Evolutionary conservation across 64 coral and sea anemone species (phyloP), one percentile per base, ranked within the genome.

Genomic region (Stylophora pistillata): DNA sequence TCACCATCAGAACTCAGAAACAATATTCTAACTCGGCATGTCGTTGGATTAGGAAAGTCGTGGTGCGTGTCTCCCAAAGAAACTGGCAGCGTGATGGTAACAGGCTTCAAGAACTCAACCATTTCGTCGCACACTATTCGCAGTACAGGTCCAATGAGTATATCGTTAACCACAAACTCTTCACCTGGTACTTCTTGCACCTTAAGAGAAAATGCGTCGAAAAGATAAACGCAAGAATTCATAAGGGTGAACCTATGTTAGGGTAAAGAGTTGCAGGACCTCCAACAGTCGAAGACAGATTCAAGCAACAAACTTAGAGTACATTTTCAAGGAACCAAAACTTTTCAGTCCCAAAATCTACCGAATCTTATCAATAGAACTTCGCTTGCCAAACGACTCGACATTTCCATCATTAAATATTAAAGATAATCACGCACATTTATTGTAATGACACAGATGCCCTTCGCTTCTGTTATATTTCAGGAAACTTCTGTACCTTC

Each of bases 101-200:
- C 80, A 11, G 80, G 62, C 32, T 27, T 84, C 18, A 28, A 70
- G 31, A 84, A 84, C 23, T 84, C 34, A 62, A 23, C 80, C 4
- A 21, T 23, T 25, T 65, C 6, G 15, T 17, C 9, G 62, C 61
- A 63, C 13, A n/a, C 9, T 15, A 84, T 84, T 26, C 61, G 80
- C 21, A 84, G 23, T n/a, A 84, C 52, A 23, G 80, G 80, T 27
- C 80, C 62, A 53, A 62, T 5, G 23, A 26, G 23, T 1, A 84
- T 10, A 26, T 84, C 37, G 13, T 68, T 10, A 10, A 5, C 37
- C 20, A 69, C 10, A 62, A 84, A 84, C 69, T 84, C 61, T 52
- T 84, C 80, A 41, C 32, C 17, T 16, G 61, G 80, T 53, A 84
- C 33, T 33, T 84, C 80, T 25, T 69, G 80, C 21, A 84, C 80